Percentiles rank a stretch among this genome's conserved stretches.
Conservation (phyloP, 2,888 invertebrate genomes). For the Exephanes ischioxanthus region DNA sequence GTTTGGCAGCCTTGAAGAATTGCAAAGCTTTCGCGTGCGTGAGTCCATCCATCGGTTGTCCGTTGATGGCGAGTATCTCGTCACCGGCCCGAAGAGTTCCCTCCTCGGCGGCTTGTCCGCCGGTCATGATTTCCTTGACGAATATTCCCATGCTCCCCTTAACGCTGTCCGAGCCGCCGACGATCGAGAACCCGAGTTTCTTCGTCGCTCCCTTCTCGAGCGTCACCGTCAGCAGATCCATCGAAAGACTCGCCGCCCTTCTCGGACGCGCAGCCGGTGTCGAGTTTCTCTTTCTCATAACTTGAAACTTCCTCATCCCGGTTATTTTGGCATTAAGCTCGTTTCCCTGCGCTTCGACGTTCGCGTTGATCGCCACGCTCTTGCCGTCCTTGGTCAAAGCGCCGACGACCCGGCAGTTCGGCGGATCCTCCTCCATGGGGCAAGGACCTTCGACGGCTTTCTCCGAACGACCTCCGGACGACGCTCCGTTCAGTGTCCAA, state of each 20-base stretch:
- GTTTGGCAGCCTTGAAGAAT: constrained; percentile 87
- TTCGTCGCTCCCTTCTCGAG: constrained; percentile 87
- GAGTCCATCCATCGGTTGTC: constrained; percentile 86
- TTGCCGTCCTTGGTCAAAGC: constrained; percentile 76
- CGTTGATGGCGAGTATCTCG: constrained; percentile 88
- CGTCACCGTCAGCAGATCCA: constrained; percentile 82
- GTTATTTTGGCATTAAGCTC: constrained; percentile 75
- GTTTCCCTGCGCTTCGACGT: constrained; percentile 43
- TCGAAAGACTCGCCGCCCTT: constrained; percentile 77
- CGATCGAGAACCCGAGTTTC: constrained; percentile 89
- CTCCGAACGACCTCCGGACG: not conserved
- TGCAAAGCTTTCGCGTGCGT: constrained; percentile 87
- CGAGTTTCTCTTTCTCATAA: constrained; percentile 77
- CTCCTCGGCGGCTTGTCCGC: constrained; percentile 88
- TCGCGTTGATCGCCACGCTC: constrained; percentile 72
- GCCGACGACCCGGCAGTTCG: constrained; percentile 71
- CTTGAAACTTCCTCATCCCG: constrained; percentile 85
- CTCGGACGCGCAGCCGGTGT: constrained; percentile 70
- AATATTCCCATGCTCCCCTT: constrained; percentile 88
- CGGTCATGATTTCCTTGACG: constrained; percentile 88
- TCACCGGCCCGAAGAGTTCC: constrained; percentile 87
- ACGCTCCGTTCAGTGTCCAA: constrained; percentile 74
- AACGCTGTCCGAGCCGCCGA: constrained; percentile 88
- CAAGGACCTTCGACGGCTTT: constrained; percentile 4
- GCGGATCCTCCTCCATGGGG: constrained; percentile 2